Evolutionary conservation across 1,140 invertebrate species (phyloP).

Genomic region (Platorchestia sp.): DNA sequence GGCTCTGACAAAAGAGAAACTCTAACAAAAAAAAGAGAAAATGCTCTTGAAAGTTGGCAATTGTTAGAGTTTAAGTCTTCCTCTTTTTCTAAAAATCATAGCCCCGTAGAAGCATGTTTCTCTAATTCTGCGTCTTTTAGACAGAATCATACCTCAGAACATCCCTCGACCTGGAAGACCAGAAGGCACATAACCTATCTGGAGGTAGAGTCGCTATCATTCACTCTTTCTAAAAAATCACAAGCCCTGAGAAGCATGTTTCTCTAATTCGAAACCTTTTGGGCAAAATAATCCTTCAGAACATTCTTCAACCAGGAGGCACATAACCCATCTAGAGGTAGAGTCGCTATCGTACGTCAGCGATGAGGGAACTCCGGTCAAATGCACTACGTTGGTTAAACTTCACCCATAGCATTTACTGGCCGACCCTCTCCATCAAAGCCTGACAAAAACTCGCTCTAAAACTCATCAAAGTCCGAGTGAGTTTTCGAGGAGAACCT

Average conservation of each 20-base stretch:
- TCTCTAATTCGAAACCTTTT: not conserved
- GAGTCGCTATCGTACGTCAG: not conserved
- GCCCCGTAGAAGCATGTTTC: too few relatives aligned
- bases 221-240: too few relatives aligned
- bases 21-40: too few relatives aligned
- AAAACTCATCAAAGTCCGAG: slow-evolving; percentile 40
- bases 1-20: too few relatives aligned
- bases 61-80: too few relatives aligned
- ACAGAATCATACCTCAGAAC: not conserved
- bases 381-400: not conserved
- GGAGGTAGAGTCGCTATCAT: too few relatives aligned
- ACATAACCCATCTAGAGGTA: not conserved
- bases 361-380: not conserved
- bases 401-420: slow-evolving; percentile 38
- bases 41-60: too few relatives aligned
- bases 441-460: slow-evolving; percentile 42
- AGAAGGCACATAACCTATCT: not conserved
- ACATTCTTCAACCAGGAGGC: not conserved
- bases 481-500: not conserved
- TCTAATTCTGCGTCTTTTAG: not conserved
- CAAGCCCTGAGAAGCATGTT: too few relatives aligned
- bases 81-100: too few relatives aligned
- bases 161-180: not conserved
- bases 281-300: not conserved
- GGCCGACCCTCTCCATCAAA: slow-evolving; percentile 28